phyloP scores from a whole-genome alignment of 1,140 invertebrate species.

The Maconellicoccus hirsutus region DNA sequence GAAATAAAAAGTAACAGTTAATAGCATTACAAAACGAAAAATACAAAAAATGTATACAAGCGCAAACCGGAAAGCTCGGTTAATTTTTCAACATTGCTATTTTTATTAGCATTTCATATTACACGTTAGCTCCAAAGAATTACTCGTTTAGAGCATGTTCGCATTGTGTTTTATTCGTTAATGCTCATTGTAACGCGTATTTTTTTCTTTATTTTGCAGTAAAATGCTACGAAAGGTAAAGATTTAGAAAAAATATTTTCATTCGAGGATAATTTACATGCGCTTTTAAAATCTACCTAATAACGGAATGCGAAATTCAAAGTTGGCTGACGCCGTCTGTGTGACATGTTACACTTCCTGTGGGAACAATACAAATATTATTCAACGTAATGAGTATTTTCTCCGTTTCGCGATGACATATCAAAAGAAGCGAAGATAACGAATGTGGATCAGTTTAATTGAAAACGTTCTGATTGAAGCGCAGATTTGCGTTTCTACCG shows the following conservation, averaged over 20 bases:
- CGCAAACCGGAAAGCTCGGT: neutral
- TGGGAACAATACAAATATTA: slow-evolving; percentile 5
- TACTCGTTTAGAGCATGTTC: neutral
- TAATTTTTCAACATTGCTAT: neutral
- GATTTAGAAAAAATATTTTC: neutral
- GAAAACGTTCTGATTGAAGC: neutral
- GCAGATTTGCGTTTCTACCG: neutral
- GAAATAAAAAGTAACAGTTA: too few relatives aligned
- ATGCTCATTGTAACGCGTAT: too few relatives aligned
- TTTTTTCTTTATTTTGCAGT: too few relatives aligned
- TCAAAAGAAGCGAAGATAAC: neutral
- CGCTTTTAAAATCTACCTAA: neutral
- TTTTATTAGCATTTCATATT: neutral
- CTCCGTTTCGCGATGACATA: neutral
- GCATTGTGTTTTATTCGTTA: neutral
- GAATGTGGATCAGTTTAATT: neutral
- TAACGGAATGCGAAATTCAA: neutral
- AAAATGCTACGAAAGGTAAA: too few relatives aligned
- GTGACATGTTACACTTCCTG: slow-evolving; percentile 7
- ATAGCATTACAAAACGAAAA: too few relatives aligned
- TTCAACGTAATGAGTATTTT: neutral
- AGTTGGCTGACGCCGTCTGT: neutral
- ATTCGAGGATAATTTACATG: neutral
- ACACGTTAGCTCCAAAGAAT: neutral
- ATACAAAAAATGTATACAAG: too few relatives aligned